phyloP scores from a whole-genome alignment of 1,140 invertebrate species.

The Melanaphis sacchari region DNA sequence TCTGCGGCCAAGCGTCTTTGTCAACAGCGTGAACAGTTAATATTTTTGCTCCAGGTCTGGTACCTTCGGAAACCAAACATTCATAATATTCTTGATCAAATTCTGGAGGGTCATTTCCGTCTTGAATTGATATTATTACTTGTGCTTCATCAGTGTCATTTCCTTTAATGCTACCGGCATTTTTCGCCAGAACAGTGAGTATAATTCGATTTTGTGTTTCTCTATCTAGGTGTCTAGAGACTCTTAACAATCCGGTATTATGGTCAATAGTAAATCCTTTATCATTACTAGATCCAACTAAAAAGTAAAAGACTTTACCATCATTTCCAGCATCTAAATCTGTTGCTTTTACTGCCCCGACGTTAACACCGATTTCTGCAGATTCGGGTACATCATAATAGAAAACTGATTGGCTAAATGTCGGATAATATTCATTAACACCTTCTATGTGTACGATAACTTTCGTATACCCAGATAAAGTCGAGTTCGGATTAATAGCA shows the following conservation, averaged over 20 bases:
- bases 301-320: conserved; percentile 88
- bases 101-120: conserved; percentile 94
- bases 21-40: conserved; percentile 85
- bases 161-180: conserved; percentile 87
- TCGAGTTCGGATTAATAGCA: conserved; percentile 86
- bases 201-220: conserved; percentile 91
- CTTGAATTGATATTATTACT: conserved; percentile 90
- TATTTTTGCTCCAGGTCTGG: conserved; percentile 74
- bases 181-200: conserved; percentile 92
- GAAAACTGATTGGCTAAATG: conserved; percentile 90
- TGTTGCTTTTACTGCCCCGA: conserved; percentile 86
- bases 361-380: conserved; percentile 82
- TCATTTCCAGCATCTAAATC: conserved; percentile 93
- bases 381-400: conserved; percentile 94
- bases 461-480: conserved; percentile 77
- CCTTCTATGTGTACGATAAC: conserved; percentile 83
- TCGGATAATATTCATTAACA: conserved; percentile 91
- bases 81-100: conserved; percentile 81
- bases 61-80: conserved; percentile 79
- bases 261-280: conserved; percentile 88
- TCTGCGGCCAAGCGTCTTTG: conserved; percentile 88
- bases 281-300: conserved; percentile 92
- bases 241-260: conserved; percentile 82
- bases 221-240: conserved; percentile 82
- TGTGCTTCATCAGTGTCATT: conserved; percentile 96